Percentiles rank a stretch among this genome's conserved stretches.
Evolutionary conservation across 2,888 invertebrate genomes (phyloP).

Genomic region (Amphimallon solstitiale): DNA sequence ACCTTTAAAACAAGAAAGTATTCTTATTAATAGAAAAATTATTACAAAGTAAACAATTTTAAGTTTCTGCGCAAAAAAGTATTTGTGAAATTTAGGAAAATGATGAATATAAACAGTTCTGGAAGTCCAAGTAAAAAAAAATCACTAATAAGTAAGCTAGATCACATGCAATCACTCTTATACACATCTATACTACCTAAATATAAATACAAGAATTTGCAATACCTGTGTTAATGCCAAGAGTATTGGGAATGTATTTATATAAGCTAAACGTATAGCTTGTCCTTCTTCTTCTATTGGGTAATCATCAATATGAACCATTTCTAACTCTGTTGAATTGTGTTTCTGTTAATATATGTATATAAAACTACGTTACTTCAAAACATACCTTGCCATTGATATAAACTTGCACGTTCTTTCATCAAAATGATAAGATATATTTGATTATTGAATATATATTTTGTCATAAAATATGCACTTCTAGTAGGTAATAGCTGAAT

Average conservation of each 20-base stretch:
- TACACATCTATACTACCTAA: too few species aligned
- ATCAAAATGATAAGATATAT: constrained; percentile 49
- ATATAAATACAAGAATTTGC: too few species aligned
- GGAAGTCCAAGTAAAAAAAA: too few species aligned
- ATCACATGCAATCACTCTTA: too few species aligned
- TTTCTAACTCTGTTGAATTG: constrained; percentile 42
- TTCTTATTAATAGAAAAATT: too few species aligned
- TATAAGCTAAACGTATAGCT: constrained; percentile 30
- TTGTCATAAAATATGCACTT: constrained; percentile 42
- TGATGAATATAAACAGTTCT: too few species aligned
- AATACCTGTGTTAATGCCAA: constrained; percentile 39
- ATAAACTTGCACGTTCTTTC: constrained; percentile 43
- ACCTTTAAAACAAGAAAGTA: too few species aligned
- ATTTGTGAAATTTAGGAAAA: too few species aligned
- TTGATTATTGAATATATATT: constrained; percentile 43
- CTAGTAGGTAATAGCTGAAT: constrained; percentile 47
- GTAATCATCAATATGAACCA: constrained; percentile 43
- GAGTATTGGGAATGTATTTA: constrained; percentile 32
- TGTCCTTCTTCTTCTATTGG: constrained; percentile 40
- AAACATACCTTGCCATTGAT: constrained; percentile 52
- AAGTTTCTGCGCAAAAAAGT: too few species aligned
- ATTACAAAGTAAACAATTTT: too few species aligned
- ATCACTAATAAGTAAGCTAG: too few species aligned
- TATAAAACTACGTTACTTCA: constrained; percentile 10
- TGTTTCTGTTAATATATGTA: constrained; percentile 1